These are phyloP conservation scores for Cryptocephalus primarius DNA, from an alignment of 2,888 invertebrate genomes.

Conservation along the genomic window DNA sequence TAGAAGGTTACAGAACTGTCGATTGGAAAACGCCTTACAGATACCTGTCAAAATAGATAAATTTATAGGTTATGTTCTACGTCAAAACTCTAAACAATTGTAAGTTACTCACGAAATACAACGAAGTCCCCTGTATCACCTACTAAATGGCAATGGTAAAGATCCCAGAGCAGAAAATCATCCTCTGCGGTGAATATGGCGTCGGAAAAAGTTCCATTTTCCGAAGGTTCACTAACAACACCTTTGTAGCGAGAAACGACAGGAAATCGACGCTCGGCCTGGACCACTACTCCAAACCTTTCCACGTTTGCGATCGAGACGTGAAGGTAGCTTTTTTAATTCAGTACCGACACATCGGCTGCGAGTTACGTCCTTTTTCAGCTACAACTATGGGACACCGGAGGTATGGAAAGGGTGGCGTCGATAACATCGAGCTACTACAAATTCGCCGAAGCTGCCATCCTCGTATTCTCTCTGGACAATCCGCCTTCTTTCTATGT, in stretches of 20 bases:
- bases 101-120: too few species aligned
- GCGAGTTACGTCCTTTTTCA: slow-evolving; percentile 32
- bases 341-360: slow-evolving; percentile 2
- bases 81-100: too few species aligned
- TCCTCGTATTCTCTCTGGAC: slow-evolving; percentile 82
- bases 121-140: too few species aligned
- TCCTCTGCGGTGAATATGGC: slow-evolving; percentile 90
- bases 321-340: slow-evolving; percentile 52
- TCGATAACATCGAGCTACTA: slow-evolving; percentile 93
- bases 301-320: slow-evolving; percentile 61
- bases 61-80: too few species aligned
- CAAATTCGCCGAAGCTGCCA: slow-evolving; percentile 90
- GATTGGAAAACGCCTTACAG: too few species aligned
- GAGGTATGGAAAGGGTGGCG: slow-evolving; percentile 92
- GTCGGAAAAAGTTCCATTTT: slow-evolving; percentile 93
- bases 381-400: slow-evolving; percentile 94
- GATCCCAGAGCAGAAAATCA: slow-evolving; percentile 82
- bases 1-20: too few species aligned
- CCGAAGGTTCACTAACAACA: slow-evolving; percentile 79
- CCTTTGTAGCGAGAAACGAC: slow-evolving; percentile 74
- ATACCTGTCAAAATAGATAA: too few species aligned
- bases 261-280: slow-evolving; percentile 81
- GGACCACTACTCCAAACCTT: slow-evolving; percentile 81
- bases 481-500: slow-evolving; percentile 88
- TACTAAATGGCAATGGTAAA: slow-evolving; percentile 64